phyloP scores from a whole-genome alignment of 2,888 invertebrate species.

The Cryptocheilus praepositus region DNA sequence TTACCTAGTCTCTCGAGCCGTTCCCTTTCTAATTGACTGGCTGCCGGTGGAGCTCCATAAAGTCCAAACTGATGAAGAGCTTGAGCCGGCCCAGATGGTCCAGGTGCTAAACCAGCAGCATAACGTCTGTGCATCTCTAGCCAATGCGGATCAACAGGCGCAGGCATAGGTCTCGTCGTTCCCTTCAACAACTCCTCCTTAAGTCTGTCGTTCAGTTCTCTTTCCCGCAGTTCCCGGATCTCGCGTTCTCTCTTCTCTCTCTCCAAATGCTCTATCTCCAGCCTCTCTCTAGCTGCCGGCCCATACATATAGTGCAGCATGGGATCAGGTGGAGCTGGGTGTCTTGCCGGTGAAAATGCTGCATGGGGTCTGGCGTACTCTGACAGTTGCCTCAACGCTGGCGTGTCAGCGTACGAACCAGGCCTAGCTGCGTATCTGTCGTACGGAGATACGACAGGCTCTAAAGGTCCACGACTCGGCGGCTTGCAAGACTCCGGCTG shows the following conservation, averaged over 20 bases:
- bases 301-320: slow-evolving; percentile 92
- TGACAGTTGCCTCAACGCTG: slow-evolving; percentile 91
- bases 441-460: slow-evolving; percentile 85
- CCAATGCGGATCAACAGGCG: slow-evolving; percentile 86
- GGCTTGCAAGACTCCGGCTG: slow-evolving; percentile 85
- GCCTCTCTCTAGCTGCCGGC: slow-evolving; percentile 83
- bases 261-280: slow-evolving; percentile 79
- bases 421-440: slow-evolving; percentile 80
- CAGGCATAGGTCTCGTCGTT: slow-evolving; percentile 75
- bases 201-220: slow-evolving; percentile 88
- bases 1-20: slow-evolving; percentile 88
- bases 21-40: slow-evolving; percentile 91
- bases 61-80: slow-evolving; percentile 83
- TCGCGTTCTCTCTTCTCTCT: slow-evolving; percentile 76
- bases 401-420: slow-evolving; percentile 89
- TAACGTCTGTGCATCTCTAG: slow-evolving; percentile 91
- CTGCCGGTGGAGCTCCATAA: slow-evolving; percentile 84
- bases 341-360: slow-evolving; percentile 83
- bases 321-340: slow-evolving; percentile 79
- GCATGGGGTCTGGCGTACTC: slow-evolving; percentile 96
- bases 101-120: slow-evolving; percentile 72
- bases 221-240: slow-evolving; percentile 83
- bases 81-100: slow-evolving; percentile 75
- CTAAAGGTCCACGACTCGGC: slow-evolving; percentile 84
- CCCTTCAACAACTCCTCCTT: slow-evolving; percentile 92